Evolutionary conservation across 2,113 vertebrate species (phyloP).

Genomic region (Aramus guarauna): DNA sequence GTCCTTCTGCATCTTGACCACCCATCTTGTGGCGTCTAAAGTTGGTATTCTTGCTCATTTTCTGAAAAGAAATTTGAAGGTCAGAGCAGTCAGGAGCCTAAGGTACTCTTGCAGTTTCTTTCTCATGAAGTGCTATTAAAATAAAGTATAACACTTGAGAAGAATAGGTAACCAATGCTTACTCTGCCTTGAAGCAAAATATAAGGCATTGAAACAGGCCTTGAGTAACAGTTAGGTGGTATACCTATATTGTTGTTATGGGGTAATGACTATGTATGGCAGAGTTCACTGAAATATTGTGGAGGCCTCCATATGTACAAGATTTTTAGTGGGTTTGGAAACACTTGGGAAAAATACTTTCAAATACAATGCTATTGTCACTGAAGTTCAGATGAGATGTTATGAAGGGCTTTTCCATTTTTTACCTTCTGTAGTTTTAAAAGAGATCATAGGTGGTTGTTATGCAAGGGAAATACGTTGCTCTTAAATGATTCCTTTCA

Average conservation of each 20-base stretch:
- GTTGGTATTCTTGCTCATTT: slow-evolving; percentile 34
- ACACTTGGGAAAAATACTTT: not conserved
- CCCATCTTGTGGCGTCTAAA: not conserved
- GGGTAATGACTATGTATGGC: not conserved
- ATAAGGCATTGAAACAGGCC: not conserved
- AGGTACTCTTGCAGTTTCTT: not conserved
- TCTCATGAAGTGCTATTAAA: not conserved
- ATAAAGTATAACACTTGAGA: not conserved
- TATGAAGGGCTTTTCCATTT: not conserved
- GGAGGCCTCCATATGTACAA: not conserved
- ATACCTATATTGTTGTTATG: not conserved
- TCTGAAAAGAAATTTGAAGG: slow-evolving; percentile 47
- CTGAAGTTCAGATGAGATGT: not conserved
- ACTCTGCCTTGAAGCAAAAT: not conserved
- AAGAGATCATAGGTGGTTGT: not conserved
- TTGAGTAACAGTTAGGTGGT: not conserved
- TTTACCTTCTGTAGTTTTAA: not conserved
- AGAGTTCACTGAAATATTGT: not conserved
- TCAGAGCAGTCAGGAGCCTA: not conserved
- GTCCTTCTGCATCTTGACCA: slow-evolving; percentile 17
- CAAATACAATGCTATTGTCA: not conserved
- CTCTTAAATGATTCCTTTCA: not conserved
- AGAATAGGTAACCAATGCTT: not conserved
- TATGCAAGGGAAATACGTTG: not conserved
- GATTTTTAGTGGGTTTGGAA: not conserved